Percentiles rank a stretch among this genome's conserved stretches.
phyloP scores from a whole-genome alignment of 2,113 vertebrate species.

The Calypte anna region DNA sequence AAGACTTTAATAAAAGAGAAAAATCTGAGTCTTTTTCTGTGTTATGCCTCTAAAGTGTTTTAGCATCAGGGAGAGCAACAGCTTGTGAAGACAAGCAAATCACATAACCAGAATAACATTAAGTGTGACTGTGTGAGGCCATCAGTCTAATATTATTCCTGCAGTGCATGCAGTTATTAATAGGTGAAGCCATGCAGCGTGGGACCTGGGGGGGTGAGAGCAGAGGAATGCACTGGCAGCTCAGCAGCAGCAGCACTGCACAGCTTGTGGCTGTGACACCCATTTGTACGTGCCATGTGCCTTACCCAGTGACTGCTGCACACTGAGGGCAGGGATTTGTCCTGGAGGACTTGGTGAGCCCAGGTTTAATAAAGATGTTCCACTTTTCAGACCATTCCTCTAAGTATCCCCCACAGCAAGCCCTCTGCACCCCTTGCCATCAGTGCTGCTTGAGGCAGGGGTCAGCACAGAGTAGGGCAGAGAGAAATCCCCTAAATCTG shows the following conservation, averaged over 20 bases:
- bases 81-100: constrained; percentile 18
- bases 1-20: neutral
- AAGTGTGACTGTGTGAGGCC: constrained; percentile 1
- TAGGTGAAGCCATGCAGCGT: neutral
- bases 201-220: neutral
- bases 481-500: neutral
- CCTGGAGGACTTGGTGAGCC: neutral
- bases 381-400: neutral
- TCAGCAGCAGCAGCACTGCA: neutral
- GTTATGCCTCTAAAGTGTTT: neutral
- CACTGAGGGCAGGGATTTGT: neutral
- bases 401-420: neutral
- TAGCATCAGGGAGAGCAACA: neutral
- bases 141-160: neutral
- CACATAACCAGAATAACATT: constrained; percentile 26
- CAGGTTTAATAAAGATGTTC: neutral
- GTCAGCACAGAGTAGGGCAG: neutral
- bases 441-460: neutral
- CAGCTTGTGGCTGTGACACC: neutral
- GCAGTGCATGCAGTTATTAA: constrained; percentile 38
- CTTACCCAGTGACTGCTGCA: neutral
- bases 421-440: neutral
- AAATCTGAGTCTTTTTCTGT: neutral
- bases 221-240: neutral
- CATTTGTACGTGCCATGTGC: neutral